phyloP scores from a whole-genome alignment of 2,797 vertebrate species.

The Acanthurus lineatus region DNA sequence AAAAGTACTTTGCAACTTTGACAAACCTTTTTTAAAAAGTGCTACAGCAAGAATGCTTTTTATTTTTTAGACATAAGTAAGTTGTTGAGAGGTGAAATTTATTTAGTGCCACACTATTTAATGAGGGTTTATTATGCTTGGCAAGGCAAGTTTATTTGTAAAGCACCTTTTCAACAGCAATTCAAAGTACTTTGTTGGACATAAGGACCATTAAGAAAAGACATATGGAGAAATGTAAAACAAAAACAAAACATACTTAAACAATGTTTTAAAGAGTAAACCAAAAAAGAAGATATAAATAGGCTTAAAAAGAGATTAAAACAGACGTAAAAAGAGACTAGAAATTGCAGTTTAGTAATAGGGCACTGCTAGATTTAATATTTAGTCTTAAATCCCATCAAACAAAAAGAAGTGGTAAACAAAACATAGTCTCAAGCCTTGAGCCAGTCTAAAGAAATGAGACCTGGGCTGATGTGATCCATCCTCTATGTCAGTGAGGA shows the following conservation, averaged over 20 bases:
- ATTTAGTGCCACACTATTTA: constrained; percentile 31
- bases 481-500: neutral
- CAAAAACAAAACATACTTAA: neutral
- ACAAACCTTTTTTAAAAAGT: constrained; percentile 19
- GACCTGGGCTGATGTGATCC: neutral
- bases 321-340: neutral
- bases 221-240: neutral
- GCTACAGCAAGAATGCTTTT: neutral
- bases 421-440: neutral
- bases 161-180: neutral
- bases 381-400: neutral
- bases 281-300: neutral
- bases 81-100: neutral
- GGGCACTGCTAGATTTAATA: neutral
- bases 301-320: neutral
- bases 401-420: no score
- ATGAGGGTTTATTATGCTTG: constrained; percentile 1
- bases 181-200: neutral
- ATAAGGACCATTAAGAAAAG: neutral
- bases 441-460: neutral
- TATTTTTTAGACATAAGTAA: neutral
- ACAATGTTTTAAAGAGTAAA: neutral
- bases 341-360: neutral
- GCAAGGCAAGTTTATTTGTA: neutral
- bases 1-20: constrained; percentile 19